Evolutionary conservation across 2,888 invertebrate genomes (phyloP).

Genomic region (Dexiosoma caninum): DNA sequence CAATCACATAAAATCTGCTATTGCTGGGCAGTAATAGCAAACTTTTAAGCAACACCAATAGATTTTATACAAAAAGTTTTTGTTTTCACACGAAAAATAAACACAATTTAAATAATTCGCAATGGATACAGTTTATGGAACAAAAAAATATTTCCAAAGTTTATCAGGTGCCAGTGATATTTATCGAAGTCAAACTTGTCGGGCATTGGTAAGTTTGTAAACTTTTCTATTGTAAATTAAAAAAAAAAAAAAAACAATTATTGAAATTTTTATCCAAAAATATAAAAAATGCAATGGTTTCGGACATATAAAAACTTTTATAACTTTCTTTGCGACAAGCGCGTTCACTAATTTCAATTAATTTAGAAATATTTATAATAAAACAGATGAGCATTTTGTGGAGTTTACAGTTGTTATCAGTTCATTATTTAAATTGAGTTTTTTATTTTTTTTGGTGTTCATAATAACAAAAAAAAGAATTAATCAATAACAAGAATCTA

Average conservation of each 20-base stretch:
- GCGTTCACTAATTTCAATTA: slow-evolving; percentile 39
- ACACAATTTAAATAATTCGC: slow-evolving; percentile 24
- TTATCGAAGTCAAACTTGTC: slow-evolving; percentile 75
- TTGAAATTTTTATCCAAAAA: too few species aligned
- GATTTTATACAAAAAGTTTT: not conserved
- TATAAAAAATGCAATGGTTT: too few species aligned
- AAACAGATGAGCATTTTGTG: not conserved
- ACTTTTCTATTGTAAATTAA: not conserved
- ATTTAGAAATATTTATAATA: slow-evolving; percentile 1
- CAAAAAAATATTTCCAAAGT: slow-evolving; percentile 78
- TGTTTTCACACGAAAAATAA: not conserved
- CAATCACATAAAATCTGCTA: not conserved
- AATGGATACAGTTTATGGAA: slow-evolving; percentile 78
- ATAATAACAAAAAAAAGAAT: too few species aligned
- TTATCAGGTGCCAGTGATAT: slow-evolving; percentile 77
- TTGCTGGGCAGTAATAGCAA: not conserved
- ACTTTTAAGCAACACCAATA: not conserved
- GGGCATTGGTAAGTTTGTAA: slow-evolving; percentile 75
- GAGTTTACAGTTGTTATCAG: slow-evolving; percentile 38
- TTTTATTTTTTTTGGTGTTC: too few species aligned
- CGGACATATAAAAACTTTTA: too few species aligned
- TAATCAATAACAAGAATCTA: too few species aligned
- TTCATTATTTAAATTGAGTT: slow-evolving; percentile 13
- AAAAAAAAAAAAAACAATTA: slow-evolving; percentile 26
- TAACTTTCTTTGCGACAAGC: not conserved